Base-by-base conservation (phyloP, 2,113 vertebrate species). In the Rattus norvegicus region DNA sequence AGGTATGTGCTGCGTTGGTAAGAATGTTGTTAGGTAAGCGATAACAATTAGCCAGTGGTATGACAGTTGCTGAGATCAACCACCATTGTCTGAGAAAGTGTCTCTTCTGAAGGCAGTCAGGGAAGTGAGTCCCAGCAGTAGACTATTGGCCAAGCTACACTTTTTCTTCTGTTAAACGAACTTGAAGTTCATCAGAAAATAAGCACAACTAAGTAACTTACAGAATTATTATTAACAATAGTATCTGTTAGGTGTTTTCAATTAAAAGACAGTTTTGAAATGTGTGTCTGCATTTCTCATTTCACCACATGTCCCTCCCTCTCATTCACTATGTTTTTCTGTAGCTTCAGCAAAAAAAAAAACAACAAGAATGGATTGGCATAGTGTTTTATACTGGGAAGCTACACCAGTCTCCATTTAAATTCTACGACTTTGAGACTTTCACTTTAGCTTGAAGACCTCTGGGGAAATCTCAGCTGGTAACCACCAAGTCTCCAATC, bases 381-480 rank as follows among this genome's bases (percentile, higher is more conserved):
- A 3, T 59, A n/a, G 65, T 56, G 49, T 12, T 52, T n/a, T 13
- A 20, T 7, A 14, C 17, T 24, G 5, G 88, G 6, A 52, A 87
- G n/a, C 12, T 33, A 90, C 61, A 12, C 36, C 77, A 76, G 52
- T 65, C 56, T 79, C 30, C 43, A 84, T 43, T 56, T 33, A 49
- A 93, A 91, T 36, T 36, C 12, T 49, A 39, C 43, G 61, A 30
- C 0, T 16, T 33, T 33, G 12, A 69, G 49, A 54, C 22, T 90
- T 95, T 95, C 52, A 91, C 65, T 93, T 88, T 73, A 12, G 81
- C 22, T 77, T 96, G 95, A 81, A 89, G 67, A 70, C 0, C 63
- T 75, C 79, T 70, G 59, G 39, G 49, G 65, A 85, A 72, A 43
- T 94, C 83, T 92, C 92, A 63, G 43, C 24, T 39, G 59, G 13